phyloP scores from a whole-genome alignment of 2,888 invertebrate species.

The Scelioninae gen. 2 region DNA sequence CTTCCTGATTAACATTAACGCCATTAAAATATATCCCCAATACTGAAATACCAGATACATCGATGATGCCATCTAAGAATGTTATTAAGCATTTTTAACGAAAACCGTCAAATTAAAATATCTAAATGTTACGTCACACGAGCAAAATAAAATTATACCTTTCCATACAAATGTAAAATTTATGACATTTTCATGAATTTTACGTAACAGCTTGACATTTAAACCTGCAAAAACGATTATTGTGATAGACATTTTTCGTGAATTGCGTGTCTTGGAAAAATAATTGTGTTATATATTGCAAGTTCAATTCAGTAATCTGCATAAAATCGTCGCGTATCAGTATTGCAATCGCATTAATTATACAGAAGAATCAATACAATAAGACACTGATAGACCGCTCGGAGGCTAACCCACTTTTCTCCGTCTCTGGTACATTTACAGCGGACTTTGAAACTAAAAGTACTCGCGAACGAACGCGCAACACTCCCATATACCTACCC shows the following conservation, averaged over 20 bases:
- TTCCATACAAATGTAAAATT: conserved; percentile 41
- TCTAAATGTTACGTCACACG: conserved; percentile 28
- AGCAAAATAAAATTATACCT: conserved; percentile 31
- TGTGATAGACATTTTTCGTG: conserved; percentile 32
- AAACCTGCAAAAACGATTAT: conserved; percentile 10
- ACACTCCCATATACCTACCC: conserved; percentile 64
- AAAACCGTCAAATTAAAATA: conserved; percentile 41
- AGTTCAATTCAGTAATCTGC: conserved; percentile 31
- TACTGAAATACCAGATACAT: too few species aligned
- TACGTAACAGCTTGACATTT: conserved; percentile 44
- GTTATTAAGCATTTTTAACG: conserved; percentile 29
- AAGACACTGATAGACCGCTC: conserved; percentile 60
- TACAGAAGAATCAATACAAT: conserved; percentile 59
- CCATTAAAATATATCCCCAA: too few species aligned
- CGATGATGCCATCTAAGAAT: conserved; percentile 17
- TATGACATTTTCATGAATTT: conserved; percentile 48
- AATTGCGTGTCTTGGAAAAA: conserved; percentile 11
- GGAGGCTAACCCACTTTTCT: conserved; percentile 60
- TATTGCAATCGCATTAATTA: conserved; percentile 59
- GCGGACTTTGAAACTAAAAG: conserved; percentile 51
- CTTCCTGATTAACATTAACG: too few species aligned
- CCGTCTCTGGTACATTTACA: conserved; percentile 53
- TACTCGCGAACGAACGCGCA: conserved; percentile 25
- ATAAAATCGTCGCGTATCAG: conserved; percentile 50
- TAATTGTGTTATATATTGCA: conserved; percentile 32